Base-by-base conservation (phyloP, 1,140 invertebrate species). In the Homalodisca vitripennis region DNA sequence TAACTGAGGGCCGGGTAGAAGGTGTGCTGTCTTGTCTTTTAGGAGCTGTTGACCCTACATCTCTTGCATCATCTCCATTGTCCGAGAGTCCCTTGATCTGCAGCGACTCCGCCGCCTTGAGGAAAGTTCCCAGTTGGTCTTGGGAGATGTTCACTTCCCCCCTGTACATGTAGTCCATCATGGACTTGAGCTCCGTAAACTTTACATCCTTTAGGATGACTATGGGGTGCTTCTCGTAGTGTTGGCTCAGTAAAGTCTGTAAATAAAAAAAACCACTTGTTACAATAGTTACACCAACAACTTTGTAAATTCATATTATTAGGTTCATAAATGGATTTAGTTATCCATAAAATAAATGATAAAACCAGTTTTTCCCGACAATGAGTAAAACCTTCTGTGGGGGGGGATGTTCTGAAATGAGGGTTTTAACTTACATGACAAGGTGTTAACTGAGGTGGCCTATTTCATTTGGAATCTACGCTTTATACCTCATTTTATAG, bases 141-240 rank as follows among this genome's bases (percentile, higher is more conserved):
- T 95, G 93, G 71, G 91, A 91, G 78, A 97, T 94, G 82, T 95
- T 95, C 31, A 96, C 93, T 85, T 96, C 93, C 60, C 94, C 94
- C 75, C 91, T 86, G 82, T 96, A 97, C 93, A 96, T 96, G 75
- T 95, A 95, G 80, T 94, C 92, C 86, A 95, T 91, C 88, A 96
- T 93, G 69, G 92, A 92, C 82, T 93, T 89, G 70, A 96, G 80
- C 83, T 95, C 92, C 80, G 91, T 88, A 82, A 92, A 95, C 80
- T 93, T 93, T 12, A 96, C 92, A 86, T 95, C 92, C 83, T 94
- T 93, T 73, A 95, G 83, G 80, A 95, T 93, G 73, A 96, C 89
- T 77, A 95, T 93, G 60, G 92, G 92, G 82, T 95, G 92, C 80
- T 94, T 93, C 79, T 94, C 92, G 80, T 90, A 92, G 80, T 93